These are phyloP conservation scores for Alsophila aescularia DNA, from an alignment of 2,888 invertebrate genomes.

Conservation along the genomic window DNA sequence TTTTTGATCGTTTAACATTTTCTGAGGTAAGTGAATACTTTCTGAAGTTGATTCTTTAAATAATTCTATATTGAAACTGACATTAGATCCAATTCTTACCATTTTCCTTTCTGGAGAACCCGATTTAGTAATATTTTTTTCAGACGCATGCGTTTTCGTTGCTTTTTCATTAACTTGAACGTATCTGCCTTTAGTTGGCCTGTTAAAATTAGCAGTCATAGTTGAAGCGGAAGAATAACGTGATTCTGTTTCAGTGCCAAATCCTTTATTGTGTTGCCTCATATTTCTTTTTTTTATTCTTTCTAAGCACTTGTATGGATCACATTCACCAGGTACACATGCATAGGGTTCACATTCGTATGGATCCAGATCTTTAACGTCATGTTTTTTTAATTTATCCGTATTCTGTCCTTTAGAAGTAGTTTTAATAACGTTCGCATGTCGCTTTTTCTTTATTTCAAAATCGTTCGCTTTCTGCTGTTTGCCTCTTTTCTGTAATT, in stretches of 20 bases:
- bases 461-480: neutral
- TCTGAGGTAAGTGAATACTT: neutral
- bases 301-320: conserved; percentile 48
- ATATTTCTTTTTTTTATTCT: conserved; percentile 43
- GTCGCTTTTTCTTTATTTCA: neutral
- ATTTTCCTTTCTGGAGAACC: conserved; percentile 31
- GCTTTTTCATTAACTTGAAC: neutral
- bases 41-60: conserved; percentile 33
- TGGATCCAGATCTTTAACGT: conserved; percentile 30
- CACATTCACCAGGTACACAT: conserved; percentile 52
- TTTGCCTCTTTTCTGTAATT: conserved; percentile 32
- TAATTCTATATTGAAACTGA: conserved; percentile 53
- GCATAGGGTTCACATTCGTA: conserved; percentile 54
- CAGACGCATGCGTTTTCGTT: neutral
- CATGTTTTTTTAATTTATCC: conserved; percentile 1
- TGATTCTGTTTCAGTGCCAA: neutral
- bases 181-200: neutral
- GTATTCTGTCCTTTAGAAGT: conserved; percentile 2
- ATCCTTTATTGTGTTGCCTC: neutral
- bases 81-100: conserved; percentile 47
- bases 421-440: neutral
- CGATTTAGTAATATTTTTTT: neutral
- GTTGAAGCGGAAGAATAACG: neutral
- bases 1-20: neutral
- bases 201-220: conserved; percentile 25